These are phyloP conservation scores for Catonia carolina DNA, from an alignment of 2,888 invertebrate genomes.

Conservation along the genomic window DNA sequence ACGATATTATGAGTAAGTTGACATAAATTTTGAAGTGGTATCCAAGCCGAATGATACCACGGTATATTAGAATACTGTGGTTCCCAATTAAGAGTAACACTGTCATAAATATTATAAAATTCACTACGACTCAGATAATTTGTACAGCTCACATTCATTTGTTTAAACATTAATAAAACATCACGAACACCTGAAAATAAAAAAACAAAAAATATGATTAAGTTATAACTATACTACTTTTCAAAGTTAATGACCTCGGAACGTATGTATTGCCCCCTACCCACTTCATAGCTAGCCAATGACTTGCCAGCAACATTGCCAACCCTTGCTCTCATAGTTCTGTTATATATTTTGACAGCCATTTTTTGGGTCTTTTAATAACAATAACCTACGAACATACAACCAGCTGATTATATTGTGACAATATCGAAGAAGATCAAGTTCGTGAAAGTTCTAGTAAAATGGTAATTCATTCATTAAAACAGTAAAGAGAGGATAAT, in stretches of 20 bases:
- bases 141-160: slow-evolving; percentile 60
- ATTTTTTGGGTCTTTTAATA: too few relatives aligned
- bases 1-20: slow-evolving; percentile 55
- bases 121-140: slow-evolving; percentile 64
- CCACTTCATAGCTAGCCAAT: too few relatives aligned
- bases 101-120: slow-evolving; percentile 66
- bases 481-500: not conserved
- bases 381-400: too few relatives aligned
- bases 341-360: too few relatives aligned
- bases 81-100: slow-evolving; percentile 66
- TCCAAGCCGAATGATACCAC: slow-evolving; percentile 62
- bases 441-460: too few relatives aligned
- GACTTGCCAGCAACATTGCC: too few relatives aligned
- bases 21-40: slow-evolving; percentile 55
- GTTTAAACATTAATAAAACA: slow-evolving; percentile 72
- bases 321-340: too few relatives aligned
- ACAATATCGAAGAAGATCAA: too few relatives aligned
- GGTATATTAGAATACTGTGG: slow-evolving; percentile 60
- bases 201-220: slow-evolving; percentile 14
- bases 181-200: slow-evolving; percentile 56
- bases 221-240: too few relatives aligned
- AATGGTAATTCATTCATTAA: not conserved
- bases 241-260: too few relatives aligned
- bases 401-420: too few relatives aligned
- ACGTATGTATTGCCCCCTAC: too few relatives aligned